Evolutionary conservation across 2,113 vertebrate genomes (phyloP).

Genomic region (Mungos mungo): DNA sequence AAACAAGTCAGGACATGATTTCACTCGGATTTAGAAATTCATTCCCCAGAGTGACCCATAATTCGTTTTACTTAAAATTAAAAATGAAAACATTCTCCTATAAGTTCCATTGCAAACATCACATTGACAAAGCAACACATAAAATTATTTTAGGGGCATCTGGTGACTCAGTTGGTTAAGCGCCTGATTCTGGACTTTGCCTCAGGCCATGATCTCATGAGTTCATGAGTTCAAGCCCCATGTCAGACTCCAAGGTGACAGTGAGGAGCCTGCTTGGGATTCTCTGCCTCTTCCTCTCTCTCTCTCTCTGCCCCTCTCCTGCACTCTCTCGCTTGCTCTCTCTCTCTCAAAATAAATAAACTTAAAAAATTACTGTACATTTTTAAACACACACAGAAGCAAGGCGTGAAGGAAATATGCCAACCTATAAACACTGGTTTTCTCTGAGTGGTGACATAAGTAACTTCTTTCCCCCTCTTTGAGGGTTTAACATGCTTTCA

Average conservation of each 20-base stretch:
- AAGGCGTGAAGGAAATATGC: neutral
- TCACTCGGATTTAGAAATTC: neutral
- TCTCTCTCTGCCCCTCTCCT: too few relatives aligned
- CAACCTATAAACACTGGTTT: rapidly evolving
- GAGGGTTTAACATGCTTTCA: neutral
- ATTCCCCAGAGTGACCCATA: neutral
- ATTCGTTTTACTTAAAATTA: neutral
- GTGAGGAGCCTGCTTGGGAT: too few relatives aligned
- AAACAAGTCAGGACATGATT: neutral
- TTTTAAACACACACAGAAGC: neutral
- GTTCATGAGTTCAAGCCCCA: too few relatives aligned
- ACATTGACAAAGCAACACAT: neutral
- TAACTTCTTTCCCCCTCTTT: neutral
- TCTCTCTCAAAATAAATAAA: too few relatives aligned
- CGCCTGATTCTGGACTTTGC: too few relatives aligned
- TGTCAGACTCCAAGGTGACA: too few relatives aligned
- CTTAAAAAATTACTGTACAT: neutral
- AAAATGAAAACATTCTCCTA: neutral
- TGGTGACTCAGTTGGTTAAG: too few relatives aligned
- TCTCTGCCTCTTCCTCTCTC: too few relatives aligned
- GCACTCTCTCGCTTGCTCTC: too few relatives aligned
- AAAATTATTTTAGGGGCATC: neutral
- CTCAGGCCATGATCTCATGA: too few relatives aligned
- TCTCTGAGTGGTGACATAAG: neutral
- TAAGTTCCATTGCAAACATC: neutral